These are phyloP conservation scores for Caradrina kadenii DNA, from an alignment of 2,888 invertebrate genomes.

Conservation along the genomic window DNA sequence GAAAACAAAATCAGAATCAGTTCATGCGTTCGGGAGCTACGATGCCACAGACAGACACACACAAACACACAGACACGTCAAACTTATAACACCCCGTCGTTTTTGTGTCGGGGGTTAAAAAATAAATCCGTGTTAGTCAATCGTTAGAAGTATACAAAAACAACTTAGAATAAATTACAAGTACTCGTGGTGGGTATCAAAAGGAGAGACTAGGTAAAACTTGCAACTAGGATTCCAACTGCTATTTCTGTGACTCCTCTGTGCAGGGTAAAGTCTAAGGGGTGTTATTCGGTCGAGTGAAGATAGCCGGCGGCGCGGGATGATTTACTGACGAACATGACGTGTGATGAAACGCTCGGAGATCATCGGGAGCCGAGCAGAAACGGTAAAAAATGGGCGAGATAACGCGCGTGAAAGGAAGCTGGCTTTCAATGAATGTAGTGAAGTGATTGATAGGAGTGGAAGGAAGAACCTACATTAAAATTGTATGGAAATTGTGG, in stretches of 20 bases:
- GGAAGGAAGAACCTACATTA: slow-evolving; percentile 12
- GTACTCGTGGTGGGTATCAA: too few species aligned
- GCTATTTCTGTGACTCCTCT: slow-evolving; percentile 35
- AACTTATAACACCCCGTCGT: too few species aligned
- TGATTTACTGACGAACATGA: slow-evolving; percentile 66
- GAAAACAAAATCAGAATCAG: too few species aligned
- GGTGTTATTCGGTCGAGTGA: slow-evolving; percentile 61
- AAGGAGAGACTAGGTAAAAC: not conserved
- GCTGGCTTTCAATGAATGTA: slow-evolving; percentile 47
- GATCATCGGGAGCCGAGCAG: slow-evolving; percentile 53
- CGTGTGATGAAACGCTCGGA: slow-evolving; percentile 61
- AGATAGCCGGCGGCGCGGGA: slow-evolving; percentile 63
- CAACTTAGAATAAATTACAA: too few species aligned
- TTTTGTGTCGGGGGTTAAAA: too few species aligned
- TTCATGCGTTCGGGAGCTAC: too few species aligned
- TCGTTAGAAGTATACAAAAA: not conserved
- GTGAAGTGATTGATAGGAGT: slow-evolving; percentile 50
- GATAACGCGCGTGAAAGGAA: slow-evolving; percentile 59
- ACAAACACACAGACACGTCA: too few species aligned
- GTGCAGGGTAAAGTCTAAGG: slow-evolving; percentile 37
- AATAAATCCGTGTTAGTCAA: not conserved
- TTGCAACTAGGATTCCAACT: not conserved
- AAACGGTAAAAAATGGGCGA: slow-evolving; percentile 56
- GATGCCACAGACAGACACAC: too few species aligned
- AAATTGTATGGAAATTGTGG: slow-evolving; percentile 35